phyloP scores from a whole-genome alignment of 2,888 invertebrate genomes.

The Drosophila nr. perissopoda region DNA sequence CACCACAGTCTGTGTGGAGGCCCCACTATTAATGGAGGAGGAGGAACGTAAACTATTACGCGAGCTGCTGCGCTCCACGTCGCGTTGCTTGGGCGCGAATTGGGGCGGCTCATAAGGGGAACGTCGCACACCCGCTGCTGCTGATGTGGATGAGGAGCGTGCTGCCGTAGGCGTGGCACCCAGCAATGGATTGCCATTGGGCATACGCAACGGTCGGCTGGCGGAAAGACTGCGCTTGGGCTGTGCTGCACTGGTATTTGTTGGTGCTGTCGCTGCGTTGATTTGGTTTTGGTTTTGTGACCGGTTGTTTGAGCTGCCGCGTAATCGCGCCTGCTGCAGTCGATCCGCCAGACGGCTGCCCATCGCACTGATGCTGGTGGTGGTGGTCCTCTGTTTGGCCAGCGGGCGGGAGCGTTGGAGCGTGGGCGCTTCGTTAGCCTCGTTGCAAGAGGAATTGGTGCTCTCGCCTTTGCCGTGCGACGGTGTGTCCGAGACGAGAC shows the following conservation, averaged over 20 bases:
- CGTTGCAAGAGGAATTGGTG: constrained; percentile 90
- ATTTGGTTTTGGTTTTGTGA: constrained; percentile 58
- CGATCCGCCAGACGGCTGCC: constrained; percentile 71
- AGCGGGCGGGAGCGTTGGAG: constrained; percentile 58
- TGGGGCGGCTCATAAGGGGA: constrained; percentile 37
- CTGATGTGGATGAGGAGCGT: constrained; percentile 79
- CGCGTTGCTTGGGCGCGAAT: constrained; percentile 81
- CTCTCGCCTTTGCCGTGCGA: constrained; percentile 89
- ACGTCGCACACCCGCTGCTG: constrained; percentile 43
- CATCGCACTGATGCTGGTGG: constrained; percentile 61
- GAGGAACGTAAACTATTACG: constrained; percentile 93
- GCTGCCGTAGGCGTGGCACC: constrained; percentile 86
- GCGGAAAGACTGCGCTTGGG: constrained; percentile 65
- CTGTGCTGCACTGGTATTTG: constrained; percentile 15
- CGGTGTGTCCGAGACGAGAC: constrained; percentile 93
- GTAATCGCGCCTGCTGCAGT: constrained; percentile 66
- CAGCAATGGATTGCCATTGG: constrained; percentile 87
- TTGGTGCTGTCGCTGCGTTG: constrained; percentile 9
- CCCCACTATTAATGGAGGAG: constrained; percentile 93
- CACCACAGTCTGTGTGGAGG: constrained; percentile 92
- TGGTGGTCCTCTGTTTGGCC: constrained; percentile 61
- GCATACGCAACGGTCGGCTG: constrained; percentile 87
- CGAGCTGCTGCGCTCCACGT: constrained; percentile 91
- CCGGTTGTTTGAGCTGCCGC: constrained; percentile 45
- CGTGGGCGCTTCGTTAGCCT: constrained; percentile 86